These are phyloP conservation scores for Drosophila nr. medialis DNA, from an alignment of 2,888 invertebrate genomes.

Conservation along the genomic window DNA sequence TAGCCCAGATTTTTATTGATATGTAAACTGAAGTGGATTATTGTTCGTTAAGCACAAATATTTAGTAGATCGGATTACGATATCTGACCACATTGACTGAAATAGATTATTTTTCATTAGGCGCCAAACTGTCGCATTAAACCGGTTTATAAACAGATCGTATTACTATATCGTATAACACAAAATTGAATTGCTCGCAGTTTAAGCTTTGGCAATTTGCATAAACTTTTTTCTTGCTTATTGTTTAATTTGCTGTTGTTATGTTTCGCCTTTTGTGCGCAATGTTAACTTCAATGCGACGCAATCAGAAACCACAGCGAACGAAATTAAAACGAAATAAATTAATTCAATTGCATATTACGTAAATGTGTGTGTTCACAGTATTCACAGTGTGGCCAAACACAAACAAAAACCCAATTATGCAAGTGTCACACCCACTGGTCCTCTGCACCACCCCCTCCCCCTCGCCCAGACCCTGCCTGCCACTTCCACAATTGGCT, in stretches of 20 bases:
- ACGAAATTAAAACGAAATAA: constrained; percentile 56
- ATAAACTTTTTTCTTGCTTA: not conserved
- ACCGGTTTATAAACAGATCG: not conserved
- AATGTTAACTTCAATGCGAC: constrained; percentile 22
- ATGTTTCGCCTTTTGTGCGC: constrained; percentile 37
- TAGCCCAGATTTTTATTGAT: not conserved
- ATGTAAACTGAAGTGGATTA: not conserved
- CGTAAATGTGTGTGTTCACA: constrained; percentile 38
- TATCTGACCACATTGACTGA: not conserved
- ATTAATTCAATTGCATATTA: constrained; percentile 80
- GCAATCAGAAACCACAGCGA: constrained; percentile 47
- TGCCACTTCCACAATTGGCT: constrained; percentile 31
- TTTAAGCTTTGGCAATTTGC: constrained; percentile 11
- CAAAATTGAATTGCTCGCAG: not conserved
- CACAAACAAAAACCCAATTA: constrained; percentile 63
- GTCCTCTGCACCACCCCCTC: constrained; percentile 8
- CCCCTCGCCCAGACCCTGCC: not conserved
- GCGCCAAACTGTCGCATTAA: not conserved
- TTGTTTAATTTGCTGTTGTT: constrained; percentile 12
- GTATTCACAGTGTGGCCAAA: constrained; percentile 60
- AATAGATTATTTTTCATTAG: not conserved
- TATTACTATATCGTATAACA: constrained; percentile 4
- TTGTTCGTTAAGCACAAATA: not conserved
- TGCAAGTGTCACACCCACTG: constrained; percentile 71
- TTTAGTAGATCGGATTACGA: not conserved